These are phyloP conservation scores for Xylocopa sonorina DNA, from an alignment of 1,140 invertebrate genomes.

Conservation along the genomic window DNA sequence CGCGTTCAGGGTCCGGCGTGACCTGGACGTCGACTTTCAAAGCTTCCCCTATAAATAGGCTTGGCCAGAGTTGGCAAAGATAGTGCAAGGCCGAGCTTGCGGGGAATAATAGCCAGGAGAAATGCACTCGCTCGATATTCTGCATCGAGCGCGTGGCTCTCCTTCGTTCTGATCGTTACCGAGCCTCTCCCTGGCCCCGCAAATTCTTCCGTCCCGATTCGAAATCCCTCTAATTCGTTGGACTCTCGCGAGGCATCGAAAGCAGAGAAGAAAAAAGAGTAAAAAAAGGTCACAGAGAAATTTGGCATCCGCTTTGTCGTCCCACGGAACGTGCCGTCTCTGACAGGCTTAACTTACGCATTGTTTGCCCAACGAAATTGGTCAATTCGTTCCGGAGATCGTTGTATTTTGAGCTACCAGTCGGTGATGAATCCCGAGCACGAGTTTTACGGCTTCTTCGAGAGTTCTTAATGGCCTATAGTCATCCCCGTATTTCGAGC, in stretches of 20 bases:
- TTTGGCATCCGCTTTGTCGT: not conserved
- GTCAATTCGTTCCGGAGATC: constrained; percentile 10
- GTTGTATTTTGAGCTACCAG: constrained; percentile 17
- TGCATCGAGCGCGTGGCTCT: not conserved
- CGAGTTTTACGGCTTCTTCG: not conserved
- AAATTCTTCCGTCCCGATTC: not conserved
- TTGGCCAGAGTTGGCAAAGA: constrained; percentile 40
- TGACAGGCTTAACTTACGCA: not conserved
- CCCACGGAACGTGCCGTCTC: not conserved
- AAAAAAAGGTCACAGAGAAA: not conserved
- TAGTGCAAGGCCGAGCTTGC: constrained; percentile 50
- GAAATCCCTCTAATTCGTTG: no score
- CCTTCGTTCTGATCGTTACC: not conserved
- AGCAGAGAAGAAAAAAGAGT: no score
- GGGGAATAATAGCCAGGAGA: constrained; percentile 43
- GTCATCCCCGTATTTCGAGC: not conserved
- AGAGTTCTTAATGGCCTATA: not conserved
- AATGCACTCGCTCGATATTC: constrained; percentile 31
- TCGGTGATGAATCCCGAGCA: not conserved
- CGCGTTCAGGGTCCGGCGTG: constrained; percentile 39
- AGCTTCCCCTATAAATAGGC: constrained; percentile 51
- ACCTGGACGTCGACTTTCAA: constrained; percentile 53
- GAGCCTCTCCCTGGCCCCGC: no score
- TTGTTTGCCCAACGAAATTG: constrained; percentile 2
- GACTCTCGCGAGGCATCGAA: no score